A percentile compares a stretch with the other conserved stretches of the same genome.
phyloP scores from a whole-genome alignment of 2,113 vertebrate species.

The Cranoglanis bouderius region DNA sequence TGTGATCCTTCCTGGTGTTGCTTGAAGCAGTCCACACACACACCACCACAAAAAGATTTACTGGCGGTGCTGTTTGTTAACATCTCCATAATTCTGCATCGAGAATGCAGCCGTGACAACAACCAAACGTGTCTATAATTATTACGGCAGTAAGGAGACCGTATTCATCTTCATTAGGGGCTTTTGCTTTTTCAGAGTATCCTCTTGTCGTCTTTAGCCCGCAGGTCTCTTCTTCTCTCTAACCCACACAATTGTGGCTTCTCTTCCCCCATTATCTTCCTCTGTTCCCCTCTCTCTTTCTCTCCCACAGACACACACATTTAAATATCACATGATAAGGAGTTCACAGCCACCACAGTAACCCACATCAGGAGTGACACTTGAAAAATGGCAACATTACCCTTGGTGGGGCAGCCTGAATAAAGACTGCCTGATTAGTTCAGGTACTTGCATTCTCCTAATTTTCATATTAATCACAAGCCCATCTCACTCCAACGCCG shows the following conservation, averaged over 20 bases:
- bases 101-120: constrained; percentile 59
- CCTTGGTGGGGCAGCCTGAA: constrained; percentile 87
- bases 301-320: constrained; percentile 45
- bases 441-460: constrained; percentile 94
- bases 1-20: constrained; percentile 62
- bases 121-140: constrained; percentile 67
- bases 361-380: constrained; percentile 89
- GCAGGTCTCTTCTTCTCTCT: constrained; percentile 58
- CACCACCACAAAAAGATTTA: constrained; percentile 63
- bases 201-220: constrained; percentile 65
- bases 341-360: constrained; percentile 74
- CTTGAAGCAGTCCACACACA: constrained; percentile 61
- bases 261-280: constrained; percentile 38
- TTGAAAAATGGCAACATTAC: constrained; percentile 99
- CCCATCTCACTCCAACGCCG: constrained; percentile 83
- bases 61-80: constrained; percentile 65
- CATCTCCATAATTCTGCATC: constrained; percentile 68
- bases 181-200: constrained; percentile 49
- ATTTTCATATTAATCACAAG: constrained; percentile 98
- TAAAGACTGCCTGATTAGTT: constrained; percentile 97
- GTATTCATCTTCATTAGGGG: constrained; percentile 68
- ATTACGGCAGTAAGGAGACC: constrained; percentile 60
- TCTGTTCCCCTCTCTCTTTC: constrained; percentile 30
- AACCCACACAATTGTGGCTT: constrained; percentile 35
- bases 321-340: constrained; percentile 64